Conservation (phyloP, 2,888 invertebrate species). For the Xestia rhomboidea region DNA sequence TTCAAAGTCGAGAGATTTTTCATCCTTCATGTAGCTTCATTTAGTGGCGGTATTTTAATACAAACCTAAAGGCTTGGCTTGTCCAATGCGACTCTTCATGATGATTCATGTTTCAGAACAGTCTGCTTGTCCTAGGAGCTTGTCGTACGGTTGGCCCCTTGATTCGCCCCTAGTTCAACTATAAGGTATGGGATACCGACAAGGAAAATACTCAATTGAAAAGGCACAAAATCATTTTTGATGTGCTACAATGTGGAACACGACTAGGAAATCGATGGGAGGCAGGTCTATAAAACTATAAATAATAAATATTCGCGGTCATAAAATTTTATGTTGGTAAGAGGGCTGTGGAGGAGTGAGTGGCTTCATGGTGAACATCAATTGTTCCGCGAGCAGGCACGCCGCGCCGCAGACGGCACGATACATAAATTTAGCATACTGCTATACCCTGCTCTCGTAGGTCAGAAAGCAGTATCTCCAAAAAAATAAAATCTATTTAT, state of each 20-base stretch:
- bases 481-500: not conserved
- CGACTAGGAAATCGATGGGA: slow-evolving; percentile 75
- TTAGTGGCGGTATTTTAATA: no score
- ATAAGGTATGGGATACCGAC: not conserved
- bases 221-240: slow-evolving; percentile 58
- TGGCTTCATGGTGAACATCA: slow-evolving; percentile 78
- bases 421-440: slow-evolving; percentile 69
- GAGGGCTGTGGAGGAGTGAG: slow-evolving; percentile 68
- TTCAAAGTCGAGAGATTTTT: not conserved
- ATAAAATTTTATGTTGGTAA: slow-evolving; percentile 87
- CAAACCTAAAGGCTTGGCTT: no score
- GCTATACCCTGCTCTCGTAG: slow-evolving; percentile 27
- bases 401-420: slow-evolving; percentile 67
- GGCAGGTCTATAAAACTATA: slow-evolving; percentile 84
- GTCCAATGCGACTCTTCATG: no score
- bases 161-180: no score
- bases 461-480: not conserved
- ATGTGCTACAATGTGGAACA: slow-evolving; percentile 68
- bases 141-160: no score
- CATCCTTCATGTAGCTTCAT: not conserved
- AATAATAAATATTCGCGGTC: slow-evolving; percentile 87
- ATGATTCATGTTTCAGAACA: no score
- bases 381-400: slow-evolving; percentile 76
- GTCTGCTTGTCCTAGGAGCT: no score
- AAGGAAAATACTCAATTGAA: slow-evolving; percentile 35